Evolutionary conservation across 2,888 invertebrate genomes (phyloP).

Genomic region (Sphecodes monilicornis): DNA sequence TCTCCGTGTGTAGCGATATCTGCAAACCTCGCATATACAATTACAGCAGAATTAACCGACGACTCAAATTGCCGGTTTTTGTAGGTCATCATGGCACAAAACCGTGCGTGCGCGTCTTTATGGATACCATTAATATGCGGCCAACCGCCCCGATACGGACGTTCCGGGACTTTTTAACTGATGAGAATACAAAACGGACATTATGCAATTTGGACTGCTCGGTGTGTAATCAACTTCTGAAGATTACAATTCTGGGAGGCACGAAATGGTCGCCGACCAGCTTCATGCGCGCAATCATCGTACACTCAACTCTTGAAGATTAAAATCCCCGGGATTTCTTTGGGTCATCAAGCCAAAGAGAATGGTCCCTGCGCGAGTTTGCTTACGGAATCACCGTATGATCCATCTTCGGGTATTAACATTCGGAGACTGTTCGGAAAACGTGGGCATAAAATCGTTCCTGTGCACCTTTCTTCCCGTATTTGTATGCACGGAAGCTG

Average conservation of each 20-base stretch:
- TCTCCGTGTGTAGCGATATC: background rate
- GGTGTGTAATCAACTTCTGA: background rate
- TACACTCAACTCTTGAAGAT: background rate
- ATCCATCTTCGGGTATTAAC: background rate
- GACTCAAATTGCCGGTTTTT: background rate
- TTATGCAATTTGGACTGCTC: conserved; percentile 8
- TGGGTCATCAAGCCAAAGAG: background rate
- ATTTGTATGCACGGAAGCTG: background rate
- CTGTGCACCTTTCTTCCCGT: background rate
- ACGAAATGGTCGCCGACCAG: background rate
- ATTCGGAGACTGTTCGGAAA: background rate
- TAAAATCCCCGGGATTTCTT: background rate
- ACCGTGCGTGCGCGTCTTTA: background rate
- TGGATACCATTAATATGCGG: background rate
- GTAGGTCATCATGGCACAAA: background rate
- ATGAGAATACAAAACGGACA: background rate
- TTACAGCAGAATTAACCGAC: background rate
- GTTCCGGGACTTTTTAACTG: conserved; percentile 5
- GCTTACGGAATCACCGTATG: background rate
- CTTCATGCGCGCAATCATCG: conserved; percentile 1
- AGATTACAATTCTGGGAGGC: conserved; percentile 13
- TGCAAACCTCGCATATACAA: background rate
- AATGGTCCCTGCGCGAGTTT: background rate
- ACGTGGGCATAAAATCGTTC: background rate
- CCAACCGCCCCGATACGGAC: background rate